A percentile compares a stretch with the other conserved stretches of the same genome.
Evolutionary conservation across 1,140 invertebrate genomes (phyloP).

Genomic region (Venturia canescens): DNA sequence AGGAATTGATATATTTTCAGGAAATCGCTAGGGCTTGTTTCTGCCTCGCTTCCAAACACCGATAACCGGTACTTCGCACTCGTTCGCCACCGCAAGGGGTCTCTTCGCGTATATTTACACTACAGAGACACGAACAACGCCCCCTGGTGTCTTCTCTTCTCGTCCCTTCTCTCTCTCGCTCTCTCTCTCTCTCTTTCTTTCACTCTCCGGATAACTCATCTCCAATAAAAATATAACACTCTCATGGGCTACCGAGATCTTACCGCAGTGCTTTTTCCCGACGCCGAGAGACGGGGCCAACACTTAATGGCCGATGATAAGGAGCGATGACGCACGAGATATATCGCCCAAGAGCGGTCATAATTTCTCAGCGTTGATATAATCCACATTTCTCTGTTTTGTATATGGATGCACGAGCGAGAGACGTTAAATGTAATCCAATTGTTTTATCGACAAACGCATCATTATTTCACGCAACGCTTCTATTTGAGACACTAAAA

Average conservation of each 20-base stretch:
- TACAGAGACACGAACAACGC: neutral
- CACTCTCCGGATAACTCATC: constrained; percentile 27
- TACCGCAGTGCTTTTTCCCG: neutral
- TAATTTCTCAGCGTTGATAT: constrained; percentile 21
- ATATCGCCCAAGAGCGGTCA: constrained; percentile 5
- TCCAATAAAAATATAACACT: constrained; percentile 44
- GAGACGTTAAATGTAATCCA: neutral
- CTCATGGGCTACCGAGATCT: constrained; percentile 33
- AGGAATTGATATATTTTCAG: constrained; percentile 38
- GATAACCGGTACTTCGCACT: constrained; percentile 34
- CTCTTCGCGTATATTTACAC: constrained; percentile 15
- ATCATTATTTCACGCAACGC: too few relatives aligned
- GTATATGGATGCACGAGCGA: neutral
- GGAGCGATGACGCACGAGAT: constrained; percentile 41
- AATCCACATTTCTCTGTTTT: neutral
- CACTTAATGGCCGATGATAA: constrained; percentile 42
- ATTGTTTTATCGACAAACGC: too few relatives aligned
- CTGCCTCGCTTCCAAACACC: constrained; percentile 23
- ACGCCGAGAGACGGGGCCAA: constrained; percentile 22
- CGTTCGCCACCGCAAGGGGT: constrained; percentile 6
- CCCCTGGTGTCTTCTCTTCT: constrained; percentile 12
- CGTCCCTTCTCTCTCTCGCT: neutral
- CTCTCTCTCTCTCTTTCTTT: neutral
- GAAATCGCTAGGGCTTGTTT: neutral
- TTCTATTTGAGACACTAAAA: too few relatives aligned